Evolutionary conservation across 2,888 invertebrate genomes (phyloP).

Genomic region (Agonopterix subpropinquella): DNA sequence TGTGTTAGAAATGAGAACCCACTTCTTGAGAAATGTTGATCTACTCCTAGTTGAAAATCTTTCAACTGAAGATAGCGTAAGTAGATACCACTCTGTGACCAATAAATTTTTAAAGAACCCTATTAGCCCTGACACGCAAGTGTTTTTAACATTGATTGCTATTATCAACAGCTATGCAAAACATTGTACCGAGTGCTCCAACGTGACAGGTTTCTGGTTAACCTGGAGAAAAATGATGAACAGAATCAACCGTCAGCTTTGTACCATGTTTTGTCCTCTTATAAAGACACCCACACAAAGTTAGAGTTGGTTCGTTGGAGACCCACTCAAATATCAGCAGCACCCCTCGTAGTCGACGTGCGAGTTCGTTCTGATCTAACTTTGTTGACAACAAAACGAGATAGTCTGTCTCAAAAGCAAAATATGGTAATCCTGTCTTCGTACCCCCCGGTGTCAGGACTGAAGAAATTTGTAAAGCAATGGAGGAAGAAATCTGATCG

Average conservation of each 20-base stretch:
- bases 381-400: constrained; percentile 17
- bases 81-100: constrained; percentile 1
- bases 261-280: constrained; percentile 21
- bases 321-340: constrained; percentile 20
- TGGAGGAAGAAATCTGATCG: constrained; percentile 27
- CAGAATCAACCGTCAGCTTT: too few relatives aligned
- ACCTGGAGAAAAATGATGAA: constrained; percentile 17
- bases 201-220: constrained; percentile 25
- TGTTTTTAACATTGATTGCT: too few relatives aligned
- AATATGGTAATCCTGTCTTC: constrained; percentile 25
- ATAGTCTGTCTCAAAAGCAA: constrained; percentile 20
- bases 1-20: constrained; percentile 3
- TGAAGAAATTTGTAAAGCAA: constrained; percentile 24
- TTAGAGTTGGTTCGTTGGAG: constrained; percentile 25
- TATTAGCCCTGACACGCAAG: too few relatives aligned
- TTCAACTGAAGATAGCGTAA: constrained; percentile 24
- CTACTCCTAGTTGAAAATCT: constrained; percentile 21
- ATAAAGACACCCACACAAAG: constrained; percentile 12
- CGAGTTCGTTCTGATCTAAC: constrained; percentile 22
- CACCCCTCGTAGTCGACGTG: constrained; percentile 16
- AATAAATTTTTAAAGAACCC: too few relatives aligned
- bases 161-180: constrained; percentile 19
- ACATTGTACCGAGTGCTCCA: constrained; percentile 17
- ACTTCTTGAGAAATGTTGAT: constrained; percentile 13
- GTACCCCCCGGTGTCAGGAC: constrained; percentile 25